A percentile compares a stretch with the other conserved stretches of the same genome.
Conservation (phyloP, 1,140 invertebrate genomes). For the Brachionus koreanus region DNA sequence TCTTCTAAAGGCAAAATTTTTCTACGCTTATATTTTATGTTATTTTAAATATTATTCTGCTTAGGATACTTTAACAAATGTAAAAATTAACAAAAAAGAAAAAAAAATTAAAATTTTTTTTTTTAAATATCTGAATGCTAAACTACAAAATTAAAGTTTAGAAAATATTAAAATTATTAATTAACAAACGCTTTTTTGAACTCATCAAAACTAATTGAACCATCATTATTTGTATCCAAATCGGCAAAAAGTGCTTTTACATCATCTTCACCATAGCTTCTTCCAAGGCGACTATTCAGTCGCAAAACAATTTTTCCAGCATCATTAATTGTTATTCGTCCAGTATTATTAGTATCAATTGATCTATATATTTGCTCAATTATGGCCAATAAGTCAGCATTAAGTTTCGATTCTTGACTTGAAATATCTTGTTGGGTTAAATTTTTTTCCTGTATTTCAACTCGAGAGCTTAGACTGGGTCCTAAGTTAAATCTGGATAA, state of each 20-base stretch:
- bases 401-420: not conserved
- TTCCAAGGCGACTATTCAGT: constrained; percentile 9
- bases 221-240: constrained; percentile 11
- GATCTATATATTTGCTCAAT: constrained; percentile 36
- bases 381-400: not conserved
- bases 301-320: not conserved
- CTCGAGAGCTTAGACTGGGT: not conserved
- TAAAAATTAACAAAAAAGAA: too few relatives aligned
- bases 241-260: not conserved
- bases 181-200: constrained; percentile 42
- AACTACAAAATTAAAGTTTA: not conserved
- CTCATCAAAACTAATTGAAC: constrained; percentile 13
- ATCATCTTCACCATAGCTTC: constrained; percentile 37
- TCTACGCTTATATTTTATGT: too few relatives aligned
- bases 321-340: not conserved
- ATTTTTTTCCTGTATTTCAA: not conserved
- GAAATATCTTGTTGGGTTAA: not conserved
- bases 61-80: too few relatives aligned
- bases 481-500: not conserved
- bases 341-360: constrained; percentile 11
- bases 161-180: not conserved
- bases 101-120: too few relatives aligned
- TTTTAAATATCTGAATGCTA: not conserved
- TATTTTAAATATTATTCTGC: too few relatives aligned
- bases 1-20: too few relatives aligned